phyloP scores from a whole-genome alignment of 1,140 invertebrate species.

The Leptoteleia sp. region DNA sequence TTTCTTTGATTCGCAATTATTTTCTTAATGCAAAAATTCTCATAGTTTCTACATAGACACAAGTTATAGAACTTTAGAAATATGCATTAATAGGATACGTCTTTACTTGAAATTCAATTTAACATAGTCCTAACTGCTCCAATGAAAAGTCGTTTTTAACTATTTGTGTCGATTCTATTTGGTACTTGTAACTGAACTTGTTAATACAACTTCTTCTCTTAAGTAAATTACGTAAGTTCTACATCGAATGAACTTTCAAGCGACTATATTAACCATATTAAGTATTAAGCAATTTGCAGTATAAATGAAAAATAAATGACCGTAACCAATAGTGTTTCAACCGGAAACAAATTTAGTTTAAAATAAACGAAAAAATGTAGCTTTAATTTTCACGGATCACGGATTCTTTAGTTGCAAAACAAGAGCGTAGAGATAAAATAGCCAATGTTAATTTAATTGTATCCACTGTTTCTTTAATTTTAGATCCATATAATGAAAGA shows the following conservation, averaged over 20 bases:
- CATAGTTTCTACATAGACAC: too few relatives aligned
- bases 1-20: too few relatives aligned
- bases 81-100: too few relatives aligned
- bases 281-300: constrained; percentile 5
- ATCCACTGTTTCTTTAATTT: not conserved
- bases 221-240: constrained; percentile 23
- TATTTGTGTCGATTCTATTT: constrained; percentile 14
- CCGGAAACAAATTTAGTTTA: too few relatives aligned
- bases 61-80: too few relatives aligned
- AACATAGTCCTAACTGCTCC: not conserved
- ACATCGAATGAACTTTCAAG: constrained; percentile 13
- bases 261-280: constrained; percentile 6
- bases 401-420: too few relatives aligned
- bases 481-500: not conserved
- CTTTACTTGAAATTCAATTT: not conserved
- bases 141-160: constrained; percentile 10
- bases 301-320: not conserved
- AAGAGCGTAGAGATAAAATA: not conserved
- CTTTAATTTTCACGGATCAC: too few relatives aligned
- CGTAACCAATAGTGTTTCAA: not conserved
- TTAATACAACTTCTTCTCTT: constrained; percentile 19
- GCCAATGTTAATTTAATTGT: not conserved
- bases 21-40: too few relatives aligned
- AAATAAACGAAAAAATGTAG: too few relatives aligned
- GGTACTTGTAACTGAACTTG: constrained; percentile 20